phyloP scores from a whole-genome alignment of 2,888 invertebrate species.

The Ophion costatus region DNA sequence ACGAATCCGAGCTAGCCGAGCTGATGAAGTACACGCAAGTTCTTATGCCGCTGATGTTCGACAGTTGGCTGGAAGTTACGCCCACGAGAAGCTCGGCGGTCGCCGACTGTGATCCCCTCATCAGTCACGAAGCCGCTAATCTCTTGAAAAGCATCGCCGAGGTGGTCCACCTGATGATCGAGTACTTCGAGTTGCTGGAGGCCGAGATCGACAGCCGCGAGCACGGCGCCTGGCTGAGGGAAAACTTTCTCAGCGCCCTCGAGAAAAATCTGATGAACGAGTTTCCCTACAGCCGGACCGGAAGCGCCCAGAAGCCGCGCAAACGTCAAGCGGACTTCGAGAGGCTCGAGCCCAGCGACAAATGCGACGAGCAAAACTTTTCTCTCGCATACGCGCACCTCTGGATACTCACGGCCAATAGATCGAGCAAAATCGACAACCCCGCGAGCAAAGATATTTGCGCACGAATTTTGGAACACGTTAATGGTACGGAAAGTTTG shows the following conservation, averaged over 20 bases:
- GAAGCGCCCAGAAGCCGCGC: constrained; percentile 75
- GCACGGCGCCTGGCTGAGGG: constrained; percentile 83
- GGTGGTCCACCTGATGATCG: constrained; percentile 87
- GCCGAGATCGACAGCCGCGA: constrained; percentile 61
- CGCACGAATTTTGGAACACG: constrained; percentile 83
- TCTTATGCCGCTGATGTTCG: constrained; percentile 91
- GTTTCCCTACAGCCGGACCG: constrained; percentile 86
- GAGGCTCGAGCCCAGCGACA: constrained; percentile 82
- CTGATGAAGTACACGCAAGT: constrained; percentile 88
- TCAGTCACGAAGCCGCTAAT: constrained; percentile 87
- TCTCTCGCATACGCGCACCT: constrained; percentile 83
- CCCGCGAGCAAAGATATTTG: constrained; percentile 80
- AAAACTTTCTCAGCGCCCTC: constrained; percentile 85
- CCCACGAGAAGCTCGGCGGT: constrained; percentile 83
- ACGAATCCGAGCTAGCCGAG: constrained; percentile 82
- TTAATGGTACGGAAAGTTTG: constrained; percentile 82
- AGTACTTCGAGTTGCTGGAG: constrained; percentile 80
- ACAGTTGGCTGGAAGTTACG: constrained; percentile 93
- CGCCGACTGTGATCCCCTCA: constrained; percentile 81
- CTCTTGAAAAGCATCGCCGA: constrained; percentile 87
- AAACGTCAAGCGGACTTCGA: constrained; percentile 83
- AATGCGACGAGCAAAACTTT: constrained; percentile 85
- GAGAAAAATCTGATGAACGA: constrained; percentile 85
- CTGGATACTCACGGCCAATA: constrained; percentile 84
- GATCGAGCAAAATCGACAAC: constrained; percentile 83